Evolutionary conservation across 2,797 vertebrate genomes (phyloP).

Genomic region (Cercopithecus diana): DNA sequence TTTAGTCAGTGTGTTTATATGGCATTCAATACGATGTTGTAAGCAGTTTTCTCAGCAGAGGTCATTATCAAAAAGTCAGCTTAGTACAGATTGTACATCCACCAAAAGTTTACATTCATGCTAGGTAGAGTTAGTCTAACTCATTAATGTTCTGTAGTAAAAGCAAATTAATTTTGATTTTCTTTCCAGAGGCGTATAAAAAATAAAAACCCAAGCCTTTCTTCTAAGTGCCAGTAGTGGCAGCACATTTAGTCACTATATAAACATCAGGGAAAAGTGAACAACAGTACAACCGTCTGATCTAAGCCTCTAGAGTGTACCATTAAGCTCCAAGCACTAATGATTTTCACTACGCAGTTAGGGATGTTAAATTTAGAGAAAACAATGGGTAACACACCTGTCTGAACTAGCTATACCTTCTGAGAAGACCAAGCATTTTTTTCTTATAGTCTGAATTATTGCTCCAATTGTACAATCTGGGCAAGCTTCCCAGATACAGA

Average conservation of each 20-base stretch:
- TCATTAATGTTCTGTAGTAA: neutral
- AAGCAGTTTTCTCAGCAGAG: neutral
- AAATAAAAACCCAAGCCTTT: neutral
- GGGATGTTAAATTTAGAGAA: neutral
- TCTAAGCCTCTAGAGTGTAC: neutral
- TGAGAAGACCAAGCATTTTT: neutral
- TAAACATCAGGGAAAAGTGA: neutral
- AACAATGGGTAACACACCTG: neutral
- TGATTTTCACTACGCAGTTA: neutral
- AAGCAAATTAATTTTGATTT: neutral
- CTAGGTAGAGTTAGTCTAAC: neutral
- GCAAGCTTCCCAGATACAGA: neutral
- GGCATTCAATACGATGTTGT: neutral
- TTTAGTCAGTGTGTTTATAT: neutral
- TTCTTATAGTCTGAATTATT: neutral
- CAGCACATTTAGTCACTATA: neutral
- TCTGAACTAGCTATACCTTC: neutral
- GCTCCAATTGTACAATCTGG: neutral
- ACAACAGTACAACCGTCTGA: neutral
- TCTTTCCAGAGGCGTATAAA: neutral
- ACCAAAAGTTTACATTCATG: neutral
- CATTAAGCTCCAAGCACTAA: neutral
- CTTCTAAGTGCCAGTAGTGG: neutral
- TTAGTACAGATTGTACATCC: neutral
- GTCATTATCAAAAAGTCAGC: neutral